Evolutionary conservation across 2,113 vertebrate species (phyloP), one percentile per base, ranked within the genome.

Genomic region (Cololabis saira): DNA sequence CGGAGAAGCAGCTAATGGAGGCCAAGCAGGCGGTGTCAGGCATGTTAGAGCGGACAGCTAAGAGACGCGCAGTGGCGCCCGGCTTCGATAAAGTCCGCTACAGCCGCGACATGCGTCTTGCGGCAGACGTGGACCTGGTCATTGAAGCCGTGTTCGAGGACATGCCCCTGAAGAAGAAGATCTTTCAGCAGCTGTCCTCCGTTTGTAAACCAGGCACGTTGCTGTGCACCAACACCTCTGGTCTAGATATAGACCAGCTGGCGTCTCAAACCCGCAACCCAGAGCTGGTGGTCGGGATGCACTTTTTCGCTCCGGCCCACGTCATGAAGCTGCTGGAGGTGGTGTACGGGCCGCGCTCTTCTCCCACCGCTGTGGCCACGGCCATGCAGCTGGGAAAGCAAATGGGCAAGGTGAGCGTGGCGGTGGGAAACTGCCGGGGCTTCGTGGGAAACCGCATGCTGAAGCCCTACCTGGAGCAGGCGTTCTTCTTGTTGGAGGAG

Each of bases 141-240:
- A 93, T 98, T 0, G 97, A 99, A 86, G 97, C 97, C 1, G 95
- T 98, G 49, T 97, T 95, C 87, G 96, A 99, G 85, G 93, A 98
- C 61, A 93, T 96, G 92, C 76, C 57, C 0, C 85, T 98, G 17
- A 98, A 98, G 87, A 94, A 94, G 73, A 76, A 79, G 30, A 87
- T 98, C 76, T 98, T 99, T 82, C 77, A 66, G 16, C 92, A 95
- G 69, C 88, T 98, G 9, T 95, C 95, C 0, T 69, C 71, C 0
- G 7, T 93, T 53, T 96, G 96, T 78, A 94, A 93, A 76, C 92
- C 94, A 0, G 90, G 59, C 37, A 82, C 95, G 2, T 70, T 97
- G 7, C 80, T 98, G 57, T 96, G 94, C 81, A 94, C 93, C 54
- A 98, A 98, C 78, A 98, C 97, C 0, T 99, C 97, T 0, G 87